Evolutionary conservation across 2,113 vertebrate genomes (phyloP).

Genomic region (Sapayoa aenigma): DNA sequence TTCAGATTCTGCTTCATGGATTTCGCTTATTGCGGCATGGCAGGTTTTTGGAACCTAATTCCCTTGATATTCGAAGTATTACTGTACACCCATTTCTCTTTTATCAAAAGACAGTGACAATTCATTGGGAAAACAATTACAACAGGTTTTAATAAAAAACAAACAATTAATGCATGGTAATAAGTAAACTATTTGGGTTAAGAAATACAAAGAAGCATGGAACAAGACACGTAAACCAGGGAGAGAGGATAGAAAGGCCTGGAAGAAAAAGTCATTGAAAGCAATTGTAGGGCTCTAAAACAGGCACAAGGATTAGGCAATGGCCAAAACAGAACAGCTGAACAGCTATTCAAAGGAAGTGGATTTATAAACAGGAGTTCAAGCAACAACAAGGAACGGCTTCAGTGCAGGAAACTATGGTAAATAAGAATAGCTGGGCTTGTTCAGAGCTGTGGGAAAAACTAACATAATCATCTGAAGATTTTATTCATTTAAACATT

Average conservation of each 20-base stretch:
- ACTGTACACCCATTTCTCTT: background rate
- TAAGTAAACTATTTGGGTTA: background rate
- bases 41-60: no score
- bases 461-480: background rate
- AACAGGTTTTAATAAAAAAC: background rate
- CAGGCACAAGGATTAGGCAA: background rate
- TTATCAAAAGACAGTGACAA: background rate
- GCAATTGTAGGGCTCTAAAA: background rate
- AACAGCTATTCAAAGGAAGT: background rate
- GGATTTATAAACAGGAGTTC: slow-evolving; percentile 1
- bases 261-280: background rate
- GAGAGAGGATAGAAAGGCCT: background rate
- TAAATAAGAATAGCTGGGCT: background rate
- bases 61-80: no score
- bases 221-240: background rate
- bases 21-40: no score
- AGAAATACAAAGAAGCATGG: background rate
- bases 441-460: background rate
- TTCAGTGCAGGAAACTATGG: background rate
- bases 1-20: no score
- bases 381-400: background rate
- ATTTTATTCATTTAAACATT: background rate
- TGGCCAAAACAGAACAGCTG: background rate
- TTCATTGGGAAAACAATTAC: background rate
- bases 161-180: background rate